phyloP scores from a whole-genome alignment of 2,113 vertebrate species.

The Uropsilus gracilis region DNA sequence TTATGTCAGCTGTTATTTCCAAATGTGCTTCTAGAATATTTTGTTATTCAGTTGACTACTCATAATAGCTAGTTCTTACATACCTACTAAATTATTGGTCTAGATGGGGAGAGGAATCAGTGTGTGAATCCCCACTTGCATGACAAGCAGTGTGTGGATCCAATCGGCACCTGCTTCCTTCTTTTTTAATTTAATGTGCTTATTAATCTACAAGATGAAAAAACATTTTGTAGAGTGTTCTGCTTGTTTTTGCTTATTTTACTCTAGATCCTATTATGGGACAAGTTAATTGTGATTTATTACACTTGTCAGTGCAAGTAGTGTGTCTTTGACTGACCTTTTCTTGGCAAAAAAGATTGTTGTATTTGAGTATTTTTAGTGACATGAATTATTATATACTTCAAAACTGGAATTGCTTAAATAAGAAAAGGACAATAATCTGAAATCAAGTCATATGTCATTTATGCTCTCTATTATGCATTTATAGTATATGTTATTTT shows the following conservation, averaged over 20 bases:
- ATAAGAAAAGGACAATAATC: neutral
- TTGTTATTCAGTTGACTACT: constrained; percentile 39
- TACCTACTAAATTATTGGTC: constrained; percentile 11
- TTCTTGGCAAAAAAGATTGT: neutral
- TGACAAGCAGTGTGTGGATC: neutral
- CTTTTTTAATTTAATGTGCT: neutral
- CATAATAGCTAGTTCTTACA: constrained; percentile 6
- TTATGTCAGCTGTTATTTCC: constrained; percentile 47
- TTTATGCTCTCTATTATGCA: neutral
- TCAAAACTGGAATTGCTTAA: no score
- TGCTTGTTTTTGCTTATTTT: neutral
- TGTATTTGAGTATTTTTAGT: neutral
- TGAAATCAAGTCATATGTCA: neutral
- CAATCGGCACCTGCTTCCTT: neutral
- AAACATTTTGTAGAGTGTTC: neutral
- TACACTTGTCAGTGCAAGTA: neutral
- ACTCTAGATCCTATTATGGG: neutral
- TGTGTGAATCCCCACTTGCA: neutral
- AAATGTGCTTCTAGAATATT: neutral
- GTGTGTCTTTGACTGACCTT: neutral
- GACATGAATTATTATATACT: no score
- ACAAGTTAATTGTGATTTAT: neutral
- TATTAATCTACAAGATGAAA: neutral
- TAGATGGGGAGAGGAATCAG: neutral
- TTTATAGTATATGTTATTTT: no score